These are phyloP conservation scores for Nilaparvata lugens DNA, from an alignment of 1,140 invertebrate species.

Conservation along the genomic window DNA sequence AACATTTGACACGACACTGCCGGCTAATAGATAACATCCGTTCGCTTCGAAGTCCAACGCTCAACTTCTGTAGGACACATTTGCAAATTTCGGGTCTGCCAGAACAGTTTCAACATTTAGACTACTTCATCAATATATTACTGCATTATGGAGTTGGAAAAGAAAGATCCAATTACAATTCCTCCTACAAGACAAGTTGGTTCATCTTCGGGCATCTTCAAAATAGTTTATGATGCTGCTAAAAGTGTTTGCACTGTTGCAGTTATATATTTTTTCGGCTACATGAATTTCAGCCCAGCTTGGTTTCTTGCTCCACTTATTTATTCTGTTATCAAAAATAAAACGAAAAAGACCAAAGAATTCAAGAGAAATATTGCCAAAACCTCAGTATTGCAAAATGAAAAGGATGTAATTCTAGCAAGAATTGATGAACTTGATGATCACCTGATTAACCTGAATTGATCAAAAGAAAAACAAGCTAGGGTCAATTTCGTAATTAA, in stretches of 20 bases:
- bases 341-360: constrained; percentile 64
- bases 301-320: constrained; percentile 80
- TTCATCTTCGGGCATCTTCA: constrained; percentile 14
- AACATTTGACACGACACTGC: too few relatives aligned
- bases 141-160: too few relatives aligned
- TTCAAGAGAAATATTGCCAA: constrained; percentile 69
- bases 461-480: too few relatives aligned
- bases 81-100: too few relatives aligned
- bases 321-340: constrained; percentile 66
- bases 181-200: not conserved
- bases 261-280: constrained; percentile 70
- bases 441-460: too few relatives aligned
- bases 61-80: too few relatives aligned
- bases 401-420: constrained; percentile 78
- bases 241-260: constrained; percentile 47
- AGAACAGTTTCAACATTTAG: too few relatives aligned
- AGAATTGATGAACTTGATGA: constrained; percentile 80
- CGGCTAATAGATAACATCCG: too few relatives aligned
- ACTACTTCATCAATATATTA: too few relatives aligned
- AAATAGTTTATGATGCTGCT: constrained; percentile 18
- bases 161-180: not conserved
- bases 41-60: too few relatives aligned
- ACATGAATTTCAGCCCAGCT: constrained; percentile 73
- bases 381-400: constrained; percentile 62
- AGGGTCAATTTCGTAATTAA: too few relatives aligned